Conservation (phyloP, 2,113 vertebrate genomes). For the Spea multiplicata region DNA sequence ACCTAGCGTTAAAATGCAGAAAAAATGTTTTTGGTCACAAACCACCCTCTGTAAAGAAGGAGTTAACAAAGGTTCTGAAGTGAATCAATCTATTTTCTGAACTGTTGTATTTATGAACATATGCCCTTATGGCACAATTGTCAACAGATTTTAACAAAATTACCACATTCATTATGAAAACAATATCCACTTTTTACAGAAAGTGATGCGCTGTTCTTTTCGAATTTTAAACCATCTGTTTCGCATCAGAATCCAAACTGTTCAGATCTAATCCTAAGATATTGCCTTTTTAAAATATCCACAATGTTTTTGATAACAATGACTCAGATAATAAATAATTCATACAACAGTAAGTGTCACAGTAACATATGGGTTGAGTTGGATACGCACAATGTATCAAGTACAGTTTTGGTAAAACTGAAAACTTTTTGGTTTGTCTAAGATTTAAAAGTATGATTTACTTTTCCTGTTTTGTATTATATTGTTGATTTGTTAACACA, state of each 20-base stretch:
- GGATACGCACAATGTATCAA: background rate
- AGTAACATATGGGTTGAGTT: slow-evolving; percentile 37
- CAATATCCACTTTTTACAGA: slow-evolving; percentile 26
- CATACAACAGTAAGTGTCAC: slow-evolving; percentile 32
- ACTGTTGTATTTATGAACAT: background rate
- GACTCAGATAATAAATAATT: slow-evolving; percentile 45
- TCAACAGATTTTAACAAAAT: slow-evolving; percentile 16
- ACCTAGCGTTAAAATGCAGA: too few species aligned
- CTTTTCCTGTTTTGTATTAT: background rate
- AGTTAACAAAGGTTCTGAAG: too few species aligned
- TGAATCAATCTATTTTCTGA: background rate
- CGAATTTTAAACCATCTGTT: slow-evolving; percentile 22
- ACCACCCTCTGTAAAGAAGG: too few species aligned
- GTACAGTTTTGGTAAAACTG: background rate
- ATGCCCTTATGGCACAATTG: background rate
- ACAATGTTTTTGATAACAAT: slow-evolving; percentile 33
- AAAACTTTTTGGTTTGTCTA: background rate
- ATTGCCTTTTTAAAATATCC: slow-evolving; percentile 23
- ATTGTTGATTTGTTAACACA: too few species aligned
- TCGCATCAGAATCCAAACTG: slow-evolving; percentile 33
- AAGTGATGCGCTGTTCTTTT: slow-evolving; percentile 15
- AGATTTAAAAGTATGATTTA: background rate
- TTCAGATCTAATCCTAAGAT: slow-evolving; percentile 28
- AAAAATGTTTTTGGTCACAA: too few species aligned
- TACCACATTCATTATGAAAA: slow-evolving; percentile 25